Evolutionary conservation across 2,888 invertebrate species (phyloP).

Genomic region (Lathronympha strigana): DNA sequence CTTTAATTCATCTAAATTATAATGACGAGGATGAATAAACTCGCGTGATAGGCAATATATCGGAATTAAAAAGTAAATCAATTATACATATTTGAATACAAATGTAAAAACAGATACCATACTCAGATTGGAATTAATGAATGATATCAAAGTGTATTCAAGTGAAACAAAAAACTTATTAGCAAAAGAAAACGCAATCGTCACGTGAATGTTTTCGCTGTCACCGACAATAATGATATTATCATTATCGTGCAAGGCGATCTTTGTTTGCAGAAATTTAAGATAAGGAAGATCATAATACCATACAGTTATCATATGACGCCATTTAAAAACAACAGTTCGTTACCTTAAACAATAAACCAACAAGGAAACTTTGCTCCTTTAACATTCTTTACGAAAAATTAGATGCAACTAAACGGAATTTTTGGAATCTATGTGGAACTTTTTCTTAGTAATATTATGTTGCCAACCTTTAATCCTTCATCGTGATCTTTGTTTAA

Average conservation of each 20-base stretch:
- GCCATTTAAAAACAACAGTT: too few relatives aligned
- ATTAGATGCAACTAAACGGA: too few relatives aligned
- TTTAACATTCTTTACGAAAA: too few relatives aligned
- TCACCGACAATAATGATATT: constrained; percentile 44
- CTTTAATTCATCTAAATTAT: too few relatives aligned
- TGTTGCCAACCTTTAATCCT: too few relatives aligned
- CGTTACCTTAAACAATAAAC: too few relatives aligned
- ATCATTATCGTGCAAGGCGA: constrained; percentile 46
- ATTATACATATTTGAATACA: not conserved
- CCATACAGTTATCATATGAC: constrained; percentile 4
- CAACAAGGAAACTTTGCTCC: too few relatives aligned
- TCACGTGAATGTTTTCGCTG: constrained; percentile 52
- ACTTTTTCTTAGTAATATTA: too few relatives aligned
- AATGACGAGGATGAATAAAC: too few relatives aligned
- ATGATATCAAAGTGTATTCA: constrained; percentile 27
- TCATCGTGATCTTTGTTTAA: too few relatives aligned
- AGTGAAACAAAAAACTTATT: constrained; percentile 44
- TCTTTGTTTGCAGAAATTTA: constrained; percentile 38
- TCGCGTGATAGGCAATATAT: not conserved
- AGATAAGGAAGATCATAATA: constrained; percentile 31
- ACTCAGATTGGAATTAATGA: constrained; percentile 37
- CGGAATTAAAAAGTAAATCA: not conserved
- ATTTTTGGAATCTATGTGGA: too few relatives aligned
- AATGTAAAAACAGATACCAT: not conserved
- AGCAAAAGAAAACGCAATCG: constrained; percentile 46